Evolutionary conservation across 30 jellyfish, hydroid and myxozoan genomes (phyloP).

Genomic region (Catostylus mosaicus): DNA sequence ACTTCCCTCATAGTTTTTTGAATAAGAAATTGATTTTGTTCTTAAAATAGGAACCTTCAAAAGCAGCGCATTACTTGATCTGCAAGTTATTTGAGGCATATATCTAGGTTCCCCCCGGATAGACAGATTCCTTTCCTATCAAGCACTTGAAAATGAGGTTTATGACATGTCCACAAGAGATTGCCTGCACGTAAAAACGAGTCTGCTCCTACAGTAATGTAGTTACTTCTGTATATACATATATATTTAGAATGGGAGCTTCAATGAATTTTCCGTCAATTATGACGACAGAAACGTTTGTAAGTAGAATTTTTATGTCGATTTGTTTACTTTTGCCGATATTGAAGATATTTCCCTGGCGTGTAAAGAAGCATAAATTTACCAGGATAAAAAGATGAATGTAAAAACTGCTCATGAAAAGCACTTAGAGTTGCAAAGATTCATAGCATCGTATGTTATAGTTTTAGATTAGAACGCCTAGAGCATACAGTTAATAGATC

Average conservation of each 20-base stretch:
- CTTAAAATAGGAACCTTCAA: too few relatives aligned
- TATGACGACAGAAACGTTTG: too few relatives aligned
- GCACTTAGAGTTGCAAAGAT: too few relatives aligned
- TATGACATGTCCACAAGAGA: neutral
- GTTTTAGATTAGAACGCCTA: neutral
- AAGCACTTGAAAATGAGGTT: neutral
- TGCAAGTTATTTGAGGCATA: too few relatives aligned
- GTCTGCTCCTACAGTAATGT: neutral
- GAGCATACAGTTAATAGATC: neutral
- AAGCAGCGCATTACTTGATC: too few relatives aligned
- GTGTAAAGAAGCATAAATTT: neutral
- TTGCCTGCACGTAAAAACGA: neutral
- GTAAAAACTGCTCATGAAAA: neutral
- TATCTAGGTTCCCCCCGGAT: too few relatives aligned
- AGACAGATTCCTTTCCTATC: too few relatives aligned
- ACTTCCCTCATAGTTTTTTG: too few relatives aligned
- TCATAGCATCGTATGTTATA: too few relatives aligned
- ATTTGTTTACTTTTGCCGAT: neutral
- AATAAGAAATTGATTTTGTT: too few relatives aligned
- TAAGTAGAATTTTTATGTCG: neutral
- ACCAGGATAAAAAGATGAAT: neutral
- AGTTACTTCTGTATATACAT: neutral
- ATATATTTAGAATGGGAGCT: neutral
- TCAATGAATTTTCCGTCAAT: too few relatives aligned
- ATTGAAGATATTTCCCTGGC: neutral